These are phyloP conservation scores for Phoenicopterus ruber DNA, from an alignment of 2,113 vertebrate genomes.

Conservation along the genomic window DNA sequence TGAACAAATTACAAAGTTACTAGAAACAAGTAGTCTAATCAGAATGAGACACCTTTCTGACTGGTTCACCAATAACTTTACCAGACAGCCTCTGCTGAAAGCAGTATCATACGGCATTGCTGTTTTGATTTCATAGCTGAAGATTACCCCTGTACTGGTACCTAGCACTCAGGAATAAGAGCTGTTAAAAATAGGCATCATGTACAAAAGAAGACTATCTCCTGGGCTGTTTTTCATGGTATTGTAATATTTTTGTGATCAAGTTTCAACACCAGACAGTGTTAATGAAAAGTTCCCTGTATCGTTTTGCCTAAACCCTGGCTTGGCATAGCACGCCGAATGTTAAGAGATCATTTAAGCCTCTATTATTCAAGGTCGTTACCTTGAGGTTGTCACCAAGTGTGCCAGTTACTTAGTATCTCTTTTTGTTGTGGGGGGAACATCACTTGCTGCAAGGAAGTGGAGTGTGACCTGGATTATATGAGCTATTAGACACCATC, in stretches of 20 bases:
- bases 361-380: neutral
- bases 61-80: neutral
- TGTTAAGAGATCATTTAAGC: neutral
- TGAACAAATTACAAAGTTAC: slow-evolving; percentile 19
- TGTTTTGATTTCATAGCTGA: neutral
- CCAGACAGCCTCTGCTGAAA: neutral
- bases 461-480: neutral
- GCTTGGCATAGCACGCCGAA: neutral
- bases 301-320: neutral
- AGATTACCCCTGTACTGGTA: neutral
- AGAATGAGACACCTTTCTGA: neutral
- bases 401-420: neutral
- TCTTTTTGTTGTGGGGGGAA: neutral
- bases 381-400: neutral
- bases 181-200: neutral
- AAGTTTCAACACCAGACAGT: neutral
- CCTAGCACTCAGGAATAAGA: neutral
- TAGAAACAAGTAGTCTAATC: neutral
- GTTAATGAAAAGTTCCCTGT: neutral
- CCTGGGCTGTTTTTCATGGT: neutral
- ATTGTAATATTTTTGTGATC: neutral
- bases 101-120: neutral
- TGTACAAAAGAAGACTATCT: neutral
- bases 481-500: neutral
- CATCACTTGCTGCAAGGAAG: neutral